These are phyloP conservation scores for Timema cristinae DNA, from an alignment of 2,888 invertebrate species.

Conservation along the genomic window DNA sequence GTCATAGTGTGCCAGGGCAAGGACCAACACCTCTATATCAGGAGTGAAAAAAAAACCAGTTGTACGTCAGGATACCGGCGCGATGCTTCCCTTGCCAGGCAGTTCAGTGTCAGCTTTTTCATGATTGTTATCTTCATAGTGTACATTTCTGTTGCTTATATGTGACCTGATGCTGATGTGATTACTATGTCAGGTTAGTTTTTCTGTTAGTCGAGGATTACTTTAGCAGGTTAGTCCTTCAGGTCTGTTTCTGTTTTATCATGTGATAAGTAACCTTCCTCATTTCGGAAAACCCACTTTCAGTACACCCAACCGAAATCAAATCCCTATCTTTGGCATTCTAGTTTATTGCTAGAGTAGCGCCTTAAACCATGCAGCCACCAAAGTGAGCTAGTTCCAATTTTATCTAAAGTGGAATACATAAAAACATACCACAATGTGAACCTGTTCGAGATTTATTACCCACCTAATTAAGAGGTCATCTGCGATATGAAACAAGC, in stretches of 20 bases:
- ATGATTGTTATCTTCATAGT: conserved; percentile 4
- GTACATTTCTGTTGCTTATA: neutral
- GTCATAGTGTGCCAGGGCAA: neutral
- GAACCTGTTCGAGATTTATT: too few relatives aligned
- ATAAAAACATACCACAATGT: too few relatives aligned
- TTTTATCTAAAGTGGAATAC: too few relatives aligned
- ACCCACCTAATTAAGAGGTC: too few relatives aligned
- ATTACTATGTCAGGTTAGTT: neutral
- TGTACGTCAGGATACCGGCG: neutral
- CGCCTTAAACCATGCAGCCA: too few relatives aligned
- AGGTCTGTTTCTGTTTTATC: conserved; percentile 7
- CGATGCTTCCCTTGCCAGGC: neutral
- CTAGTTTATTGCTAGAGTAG: too few relatives aligned
- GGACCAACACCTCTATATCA: neutral
- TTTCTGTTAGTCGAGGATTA: neutral
- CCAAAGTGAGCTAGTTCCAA: too few relatives aligned
- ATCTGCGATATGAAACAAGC: too few relatives aligned
- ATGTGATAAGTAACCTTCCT: neutral
- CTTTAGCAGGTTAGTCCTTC: neutral
- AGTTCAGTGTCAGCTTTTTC: neutral
- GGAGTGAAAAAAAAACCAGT: neutral
- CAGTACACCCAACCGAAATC: too few relatives aligned
- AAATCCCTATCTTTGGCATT: too few relatives aligned
- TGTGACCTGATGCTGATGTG: neutral
- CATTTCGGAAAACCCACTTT: too few relatives aligned